Base-by-base conservation (phyloP, 2,113 vertebrate genomes). In the Thalassarche chlororhynchos region DNA sequence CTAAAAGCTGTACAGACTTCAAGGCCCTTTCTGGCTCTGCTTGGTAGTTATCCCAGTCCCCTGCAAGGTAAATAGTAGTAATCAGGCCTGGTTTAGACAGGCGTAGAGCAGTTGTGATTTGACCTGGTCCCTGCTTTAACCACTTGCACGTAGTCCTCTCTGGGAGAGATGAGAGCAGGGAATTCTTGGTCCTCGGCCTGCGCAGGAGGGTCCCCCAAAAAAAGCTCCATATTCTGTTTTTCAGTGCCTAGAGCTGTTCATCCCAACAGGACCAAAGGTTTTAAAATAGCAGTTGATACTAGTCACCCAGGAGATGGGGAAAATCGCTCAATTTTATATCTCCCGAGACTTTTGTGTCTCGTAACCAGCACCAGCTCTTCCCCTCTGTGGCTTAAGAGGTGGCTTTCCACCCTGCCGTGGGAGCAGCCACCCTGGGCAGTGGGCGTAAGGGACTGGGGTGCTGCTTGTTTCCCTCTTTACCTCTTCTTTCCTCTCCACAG, bases 401-500 rank as follows among this genome's bases (percentile, higher is more conserved):
- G 42, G 4, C 31, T 81, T 90, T 82, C 46, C 47, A 38, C 17
- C 12, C 38, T 68, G 17, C n/a, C 1, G 0, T 40, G 51, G 68
- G 24, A 71, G 34, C 34, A 66, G 25, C 61, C 26, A n/a, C 24
- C 15, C 55, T n/a, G 11, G 42, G 21, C 20, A 44, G 25, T 21
- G 28, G 29, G 7, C 1, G 3, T 47, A 47, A 61, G 32, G 44
- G 34, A 16, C 21, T 69, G 49, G 10, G 7, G 2, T 77, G 72
- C 28, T 82, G 16, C 42, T 54, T 3, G 0, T 78, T 93, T 88
- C 66, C 47, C 44, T 65, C 47, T 75, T 86, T 90, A 91, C 31
- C 31, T 91, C 65, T 82, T 72, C 47, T 83, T 75, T 76, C n/a
- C 25, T 65, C 47, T 89, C 60, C 1, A 13, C 98, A 99, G 99